phyloP scores from a whole-genome alignment of 2,888 invertebrate genomes.

The Augochlorella aurata region DNA sequence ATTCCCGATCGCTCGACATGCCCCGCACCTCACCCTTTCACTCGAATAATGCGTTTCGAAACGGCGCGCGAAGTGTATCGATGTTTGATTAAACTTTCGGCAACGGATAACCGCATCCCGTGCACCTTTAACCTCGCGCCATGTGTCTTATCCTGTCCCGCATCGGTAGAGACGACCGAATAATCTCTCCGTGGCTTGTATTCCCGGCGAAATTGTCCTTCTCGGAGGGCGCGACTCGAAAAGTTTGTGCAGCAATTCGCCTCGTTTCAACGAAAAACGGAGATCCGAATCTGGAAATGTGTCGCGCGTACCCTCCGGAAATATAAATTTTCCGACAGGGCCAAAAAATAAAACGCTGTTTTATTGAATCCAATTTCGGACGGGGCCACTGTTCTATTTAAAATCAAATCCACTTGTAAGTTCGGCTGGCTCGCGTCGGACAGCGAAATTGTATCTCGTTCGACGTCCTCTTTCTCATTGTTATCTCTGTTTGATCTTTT shows the following conservation, averaged over 20 bases:
- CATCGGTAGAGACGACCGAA: background rate
- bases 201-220: background rate
- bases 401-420: background rate
- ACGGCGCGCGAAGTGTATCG: background rate
- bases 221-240: no score
- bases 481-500: background rate
- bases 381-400: background rate
- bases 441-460: background rate
- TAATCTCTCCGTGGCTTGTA: background rate
- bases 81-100: conserved; percentile 6
- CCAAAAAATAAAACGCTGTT: background rate
- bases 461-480: background rate
- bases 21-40: background rate
- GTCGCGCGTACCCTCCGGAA: background rate
- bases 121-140: background rate
- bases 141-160: background rate
- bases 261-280: background rate
- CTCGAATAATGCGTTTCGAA: background rate
- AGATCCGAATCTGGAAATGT: background rate
- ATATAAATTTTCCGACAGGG: background rate
- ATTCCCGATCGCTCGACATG: background rate
- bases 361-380: background rate
- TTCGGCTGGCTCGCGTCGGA: background rate
- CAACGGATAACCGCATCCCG: background rate
- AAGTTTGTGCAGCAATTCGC: background rate